A percentile compares a stretch with the other conserved stretches of the same genome.
Conservation (phyloP, 2,888 invertebrate species). For the Cordilura impudica region DNA sequence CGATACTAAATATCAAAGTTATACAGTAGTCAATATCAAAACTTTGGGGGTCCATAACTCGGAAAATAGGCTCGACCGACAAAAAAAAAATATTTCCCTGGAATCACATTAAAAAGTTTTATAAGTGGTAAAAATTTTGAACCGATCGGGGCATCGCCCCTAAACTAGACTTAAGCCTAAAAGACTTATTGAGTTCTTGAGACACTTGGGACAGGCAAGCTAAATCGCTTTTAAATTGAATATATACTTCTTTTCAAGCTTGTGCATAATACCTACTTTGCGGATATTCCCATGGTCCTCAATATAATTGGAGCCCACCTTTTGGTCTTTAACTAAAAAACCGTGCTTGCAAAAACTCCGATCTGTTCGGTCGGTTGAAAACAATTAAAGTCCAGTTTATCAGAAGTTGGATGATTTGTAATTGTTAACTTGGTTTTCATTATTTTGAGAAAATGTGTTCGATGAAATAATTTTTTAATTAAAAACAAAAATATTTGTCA, state of each 20-base stretch:
- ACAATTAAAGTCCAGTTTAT: slow-evolving; percentile 86
- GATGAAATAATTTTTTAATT: too few relatives aligned
- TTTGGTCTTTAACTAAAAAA: slow-evolving; percentile 95
- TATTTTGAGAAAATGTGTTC: slow-evolving; percentile 80
- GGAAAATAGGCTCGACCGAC: too few relatives aligned
- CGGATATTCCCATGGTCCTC: slow-evolving; percentile 88
- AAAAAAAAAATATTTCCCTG: too few relatives aligned
- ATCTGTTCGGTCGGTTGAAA: too few relatives aligned
- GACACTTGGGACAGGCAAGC: slow-evolving; percentile 83
- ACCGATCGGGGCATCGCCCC: too few relatives aligned
- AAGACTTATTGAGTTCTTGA: slow-evolving; percentile 80
- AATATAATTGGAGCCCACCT: slow-evolving; percentile 91
- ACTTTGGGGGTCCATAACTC: too few relatives aligned
- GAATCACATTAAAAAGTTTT: too few relatives aligned
- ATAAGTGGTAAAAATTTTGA: too few relatives aligned
- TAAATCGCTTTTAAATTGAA: slow-evolving; percentile 86
- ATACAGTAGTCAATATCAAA: too few relatives aligned
- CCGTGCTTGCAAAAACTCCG: slow-evolving; percentile 87
- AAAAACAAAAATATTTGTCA: background rate
- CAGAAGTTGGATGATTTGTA: slow-evolving; percentile 86
- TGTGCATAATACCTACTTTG: slow-evolving; percentile 81
- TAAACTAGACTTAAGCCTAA: too few relatives aligned
- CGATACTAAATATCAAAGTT: too few relatives aligned
- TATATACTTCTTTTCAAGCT: slow-evolving; percentile 86
- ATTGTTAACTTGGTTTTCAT: slow-evolving; percentile 87